Percentiles rank a stretch among this genome's conserved stretches.
Conservation (phyloP, 1,140 invertebrate genomes). For the Platorchestia sp. region DNA sequence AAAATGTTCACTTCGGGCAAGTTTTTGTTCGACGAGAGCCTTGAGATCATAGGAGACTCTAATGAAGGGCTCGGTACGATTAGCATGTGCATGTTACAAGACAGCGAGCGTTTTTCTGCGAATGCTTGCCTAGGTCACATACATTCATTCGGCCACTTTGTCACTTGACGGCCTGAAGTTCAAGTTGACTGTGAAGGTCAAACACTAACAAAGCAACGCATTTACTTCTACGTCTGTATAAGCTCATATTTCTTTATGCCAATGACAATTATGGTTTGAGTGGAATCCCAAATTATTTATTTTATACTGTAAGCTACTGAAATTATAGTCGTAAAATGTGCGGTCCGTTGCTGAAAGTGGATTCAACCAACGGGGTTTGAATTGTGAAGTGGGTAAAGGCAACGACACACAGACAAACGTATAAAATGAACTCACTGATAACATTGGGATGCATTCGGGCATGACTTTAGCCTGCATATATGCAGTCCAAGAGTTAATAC, state of each 20-base stretch:
- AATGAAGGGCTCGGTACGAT: constrained; percentile 1
- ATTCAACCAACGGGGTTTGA: background rate
- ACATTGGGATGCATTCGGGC: background rate
- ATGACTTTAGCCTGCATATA: background rate
- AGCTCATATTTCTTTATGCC: background rate
- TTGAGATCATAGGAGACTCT: background rate
- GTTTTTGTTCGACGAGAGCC: background rate
- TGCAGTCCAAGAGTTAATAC: background rate
- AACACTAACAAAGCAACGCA: background rate
- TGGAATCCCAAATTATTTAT: background rate
- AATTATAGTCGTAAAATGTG: background rate
- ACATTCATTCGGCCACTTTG: background rate
- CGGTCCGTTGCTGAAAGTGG: background rate
- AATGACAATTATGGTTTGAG: background rate
- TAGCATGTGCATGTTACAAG: constrained; percentile 13
- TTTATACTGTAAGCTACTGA: background rate
- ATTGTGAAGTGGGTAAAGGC: background rate
- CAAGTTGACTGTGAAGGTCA: constrained; percentile 2
- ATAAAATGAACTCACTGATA: background rate
- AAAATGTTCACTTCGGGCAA: background rate
- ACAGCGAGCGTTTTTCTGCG: background rate
- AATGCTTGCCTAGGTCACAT: background rate
- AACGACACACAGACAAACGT: background rate
- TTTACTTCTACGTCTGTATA: background rate
- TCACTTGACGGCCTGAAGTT: background rate